These are phyloP conservation scores for Ormyrus thymus DNA, from an alignment of 2,888 invertebrate genomes.

Conservation along the genomic window DNA sequence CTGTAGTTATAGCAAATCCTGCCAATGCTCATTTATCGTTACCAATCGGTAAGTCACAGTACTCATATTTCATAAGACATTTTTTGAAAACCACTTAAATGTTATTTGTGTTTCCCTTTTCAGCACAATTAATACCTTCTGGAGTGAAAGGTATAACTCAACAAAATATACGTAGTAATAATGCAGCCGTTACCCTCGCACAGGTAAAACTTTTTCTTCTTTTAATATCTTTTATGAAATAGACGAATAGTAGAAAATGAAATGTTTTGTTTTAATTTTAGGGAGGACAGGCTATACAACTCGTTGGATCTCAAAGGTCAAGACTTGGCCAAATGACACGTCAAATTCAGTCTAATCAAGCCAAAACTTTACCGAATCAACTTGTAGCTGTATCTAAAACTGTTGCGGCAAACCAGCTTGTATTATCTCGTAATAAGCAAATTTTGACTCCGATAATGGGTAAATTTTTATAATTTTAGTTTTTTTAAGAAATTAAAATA, in stretches of 20 bases:
- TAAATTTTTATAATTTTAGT: constrained; percentile 58
- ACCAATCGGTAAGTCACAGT: constrained; percentile 69
- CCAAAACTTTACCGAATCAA: constrained; percentile 71
- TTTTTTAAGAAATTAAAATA: neutral
- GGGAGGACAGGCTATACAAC: constrained; percentile 72
- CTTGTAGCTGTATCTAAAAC: constrained; percentile 71
- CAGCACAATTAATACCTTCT: constrained; percentile 73
- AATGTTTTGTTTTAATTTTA: constrained; percentile 40
- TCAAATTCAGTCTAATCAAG: constrained; percentile 71
- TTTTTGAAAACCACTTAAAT: neutral
- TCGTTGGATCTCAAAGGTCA: constrained; percentile 73
- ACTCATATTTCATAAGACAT: neutral
- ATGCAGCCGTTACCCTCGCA: constrained; percentile 69
- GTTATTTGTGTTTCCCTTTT: constrained; percentile 42
- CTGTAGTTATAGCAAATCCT: constrained; percentile 74
- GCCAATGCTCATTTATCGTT: constrained; percentile 74
- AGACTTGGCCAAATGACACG: constrained; percentile 72
- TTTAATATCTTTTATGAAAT: neutral
- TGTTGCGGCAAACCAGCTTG: constrained; percentile 71
- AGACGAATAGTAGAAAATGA: neutral
- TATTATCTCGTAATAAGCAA: constrained; percentile 73
- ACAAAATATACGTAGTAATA: constrained; percentile 71
- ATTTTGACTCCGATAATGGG: constrained; percentile 73
- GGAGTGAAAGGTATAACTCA: constrained; percentile 72
- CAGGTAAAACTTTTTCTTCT: constrained; percentile 61